Evolutionary conservation across 1,140 invertebrate species (phyloP), one percentile per base, ranked within the genome.

Genomic region (Drosophila aff.): DNA sequence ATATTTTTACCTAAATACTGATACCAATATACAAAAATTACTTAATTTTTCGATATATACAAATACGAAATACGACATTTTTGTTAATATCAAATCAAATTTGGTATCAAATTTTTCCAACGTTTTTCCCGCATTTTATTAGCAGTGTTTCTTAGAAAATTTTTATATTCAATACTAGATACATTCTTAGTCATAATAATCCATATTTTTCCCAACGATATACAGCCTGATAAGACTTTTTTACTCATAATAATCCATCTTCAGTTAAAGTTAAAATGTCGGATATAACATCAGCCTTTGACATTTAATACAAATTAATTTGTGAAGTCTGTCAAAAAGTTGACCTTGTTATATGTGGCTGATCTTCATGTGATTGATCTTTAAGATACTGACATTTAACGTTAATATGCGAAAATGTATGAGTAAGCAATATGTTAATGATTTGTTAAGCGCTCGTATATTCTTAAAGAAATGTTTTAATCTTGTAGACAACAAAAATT

Each of bases 281-380:
- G 16, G 57, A 44, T 33, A 23, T 18, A 18, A n/a, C 23, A 23
- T 61, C 0, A 13, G 18, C 11, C 43, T 57, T 66, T 66, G 63
- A 66, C 58, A 66, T 65, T 65, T 62, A 65, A 65, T 43, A 18
- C 40, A 44, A 65, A 62, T 62, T 65, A 33, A 65, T 44, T 36
- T 41, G 50, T 21, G 13, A 15, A 16, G 15, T 36, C 15, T 23
- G n/a, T 23, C 26, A 28, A n/a, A 23, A 38, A 21, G 10, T 2
- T 44, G 67, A 53, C 67, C 67, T 69, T 69, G 62, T 69, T 36
- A 36, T 28, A 28, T 43, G 31, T 26, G 33, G 18, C n/a, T 40
- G 15, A 71, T 38, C 31, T 38, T 44, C 23, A n/a, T 46, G 40
- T 71, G 63, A 71, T 71, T 71, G 46, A 71, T 71, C 31, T 71